Evolutionary conservation across 2,113 vertebrate species (phyloP).

Genomic region (Grus americana): DNA sequence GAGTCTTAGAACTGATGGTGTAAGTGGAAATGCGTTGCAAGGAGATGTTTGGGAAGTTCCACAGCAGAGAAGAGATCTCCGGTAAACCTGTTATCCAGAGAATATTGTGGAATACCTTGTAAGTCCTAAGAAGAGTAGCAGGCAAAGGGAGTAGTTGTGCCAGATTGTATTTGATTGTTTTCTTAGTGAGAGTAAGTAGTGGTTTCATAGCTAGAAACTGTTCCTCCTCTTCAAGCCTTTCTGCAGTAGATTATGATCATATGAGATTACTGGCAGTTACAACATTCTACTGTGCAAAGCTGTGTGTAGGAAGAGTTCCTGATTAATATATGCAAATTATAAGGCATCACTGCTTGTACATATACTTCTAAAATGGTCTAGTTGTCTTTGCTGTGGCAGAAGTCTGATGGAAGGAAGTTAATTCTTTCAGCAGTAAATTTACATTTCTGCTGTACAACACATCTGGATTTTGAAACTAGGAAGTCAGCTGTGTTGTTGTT

Average conservation of each 20-base stretch:
- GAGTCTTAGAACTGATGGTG: not conserved
- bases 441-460: not conserved
- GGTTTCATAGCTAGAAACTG: not conserved
- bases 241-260: not conserved
- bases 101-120: not conserved
- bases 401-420: not conserved
- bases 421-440: not conserved
- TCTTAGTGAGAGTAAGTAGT: not conserved
- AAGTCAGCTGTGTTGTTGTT: not conserved
- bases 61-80: fast-evolving
- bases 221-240: not conserved
- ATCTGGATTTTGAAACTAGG: not conserved
- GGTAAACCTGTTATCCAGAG: not conserved
- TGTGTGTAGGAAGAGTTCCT: not conserved
- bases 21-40: not conserved
- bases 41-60: not conserved
- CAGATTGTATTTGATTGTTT: not conserved
- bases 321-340: not conserved
- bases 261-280: not conserved
- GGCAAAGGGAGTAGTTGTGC: not conserved
- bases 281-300: not conserved
- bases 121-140: not conserved
- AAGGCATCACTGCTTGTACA: not conserved
- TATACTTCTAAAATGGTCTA: not conserved
- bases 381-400: not conserved